Evolutionary conservation across 2,888 invertebrate genomes (phyloP).

Genomic region (Cybosia mesomella): DNA sequence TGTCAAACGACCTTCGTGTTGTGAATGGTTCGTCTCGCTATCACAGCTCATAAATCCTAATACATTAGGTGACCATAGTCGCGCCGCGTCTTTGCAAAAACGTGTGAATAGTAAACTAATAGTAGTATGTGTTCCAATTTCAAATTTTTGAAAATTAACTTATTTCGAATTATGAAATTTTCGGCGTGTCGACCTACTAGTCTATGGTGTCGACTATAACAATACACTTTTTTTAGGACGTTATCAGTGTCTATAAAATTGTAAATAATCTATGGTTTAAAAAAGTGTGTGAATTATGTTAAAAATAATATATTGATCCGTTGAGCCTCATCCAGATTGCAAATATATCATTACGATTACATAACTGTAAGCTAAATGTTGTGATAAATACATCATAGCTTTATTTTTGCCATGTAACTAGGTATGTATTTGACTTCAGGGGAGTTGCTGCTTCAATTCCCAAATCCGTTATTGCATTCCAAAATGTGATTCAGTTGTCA

Average conservation of each 20-base stretch:
- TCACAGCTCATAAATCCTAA: constrained; percentile 16
- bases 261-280: not conserved
- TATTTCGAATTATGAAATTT: constrained; percentile 1
- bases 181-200: not conserved
- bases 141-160: not conserved
- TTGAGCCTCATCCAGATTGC: not conserved
- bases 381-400: not conserved
- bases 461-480: too few species aligned
- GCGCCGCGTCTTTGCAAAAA: constrained; percentile 19
- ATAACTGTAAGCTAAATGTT: too few species aligned
- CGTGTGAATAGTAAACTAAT: not conserved
- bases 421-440: too few species aligned
- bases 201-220: not conserved
- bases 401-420: not conserved
- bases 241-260: not conserved
- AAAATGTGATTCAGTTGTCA: too few species aligned
- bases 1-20: constrained; percentile 43
- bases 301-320: not conserved
- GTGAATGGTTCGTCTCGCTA: constrained; percentile 45
- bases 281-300: not conserved
- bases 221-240: too few species aligned
- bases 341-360: not conserved
- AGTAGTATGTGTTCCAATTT: constrained; percentile 9
- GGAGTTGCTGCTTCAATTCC: too few species aligned
- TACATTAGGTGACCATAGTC: constrained; percentile 31